Evolutionary conservation across 2,888 invertebrate genomes (phyloP).

Genomic region (Acleris sparsana): DNA sequence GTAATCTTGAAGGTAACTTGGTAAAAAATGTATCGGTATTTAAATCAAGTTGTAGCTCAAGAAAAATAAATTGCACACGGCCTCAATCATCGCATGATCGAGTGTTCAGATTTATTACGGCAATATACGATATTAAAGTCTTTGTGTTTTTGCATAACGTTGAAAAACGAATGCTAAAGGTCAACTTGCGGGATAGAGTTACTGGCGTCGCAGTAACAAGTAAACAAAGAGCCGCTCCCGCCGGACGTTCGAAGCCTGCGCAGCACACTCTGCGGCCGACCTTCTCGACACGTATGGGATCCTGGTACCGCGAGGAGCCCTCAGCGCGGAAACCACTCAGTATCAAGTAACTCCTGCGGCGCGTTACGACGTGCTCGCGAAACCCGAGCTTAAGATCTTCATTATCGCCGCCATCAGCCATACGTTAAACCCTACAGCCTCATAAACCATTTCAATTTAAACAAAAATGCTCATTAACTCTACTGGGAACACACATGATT

Average conservation of each 20-base stretch:
- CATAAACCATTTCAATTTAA: slow-evolving; percentile 59
- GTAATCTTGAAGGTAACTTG: not conserved
- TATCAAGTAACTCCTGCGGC: slow-evolving; percentile 51
- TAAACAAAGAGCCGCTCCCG: slow-evolving; percentile 52
- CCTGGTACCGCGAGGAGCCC: slow-evolving; percentile 18
- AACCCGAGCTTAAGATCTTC: slow-evolving; percentile 68
- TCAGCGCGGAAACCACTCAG: slow-evolving; percentile 23
- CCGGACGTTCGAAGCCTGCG: slow-evolving; percentile 38
- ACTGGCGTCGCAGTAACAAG: slow-evolving; percentile 42
- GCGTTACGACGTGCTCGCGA: slow-evolving; percentile 60
- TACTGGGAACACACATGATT: slow-evolving; percentile 43
- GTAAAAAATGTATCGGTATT: not conserved
- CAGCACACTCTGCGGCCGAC: not conserved
- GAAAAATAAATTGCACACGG: slow-evolving; percentile 21
- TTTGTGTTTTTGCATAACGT: slow-evolving; percentile 34
- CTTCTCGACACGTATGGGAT: not conserved
- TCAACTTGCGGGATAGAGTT: slow-evolving; percentile 60
- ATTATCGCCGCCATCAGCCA: slow-evolving; percentile 65
- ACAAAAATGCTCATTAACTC: slow-evolving; percentile 52
- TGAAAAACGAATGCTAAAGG: slow-evolving; percentile 51
- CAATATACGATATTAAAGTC: slow-evolving; percentile 21
- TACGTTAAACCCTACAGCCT: slow-evolving; percentile 51
- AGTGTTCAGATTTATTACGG: slow-evolving; percentile 32
- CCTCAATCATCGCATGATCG: slow-evolving; percentile 29
- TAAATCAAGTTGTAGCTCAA: slow-evolving; percentile 23